Evolutionary conservation across 2,797 vertebrate species (phyloP).

Genomic region (Danio jaintianensis): DNA sequence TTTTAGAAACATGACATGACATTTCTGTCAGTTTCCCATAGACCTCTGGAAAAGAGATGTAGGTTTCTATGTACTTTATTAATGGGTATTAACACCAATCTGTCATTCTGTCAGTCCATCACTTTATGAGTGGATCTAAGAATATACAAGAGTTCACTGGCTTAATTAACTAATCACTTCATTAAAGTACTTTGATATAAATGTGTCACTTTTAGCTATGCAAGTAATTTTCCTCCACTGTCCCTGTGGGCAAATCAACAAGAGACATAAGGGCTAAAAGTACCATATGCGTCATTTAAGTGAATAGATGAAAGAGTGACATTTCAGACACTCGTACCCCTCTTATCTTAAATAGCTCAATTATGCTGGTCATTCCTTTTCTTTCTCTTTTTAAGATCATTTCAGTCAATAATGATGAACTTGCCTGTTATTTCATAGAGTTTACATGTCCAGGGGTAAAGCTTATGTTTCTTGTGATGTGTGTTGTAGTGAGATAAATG

Average conservation of each 20-base stretch:
- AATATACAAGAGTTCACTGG: conserved; percentile 50
- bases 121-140: conserved; percentile 37
- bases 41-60: not conserved
- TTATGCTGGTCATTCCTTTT: not conserved
- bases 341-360: conserved; percentile 28
- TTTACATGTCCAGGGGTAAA: not conserved
- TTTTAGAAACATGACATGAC: too few relatives aligned
- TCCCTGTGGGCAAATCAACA: conserved; percentile 42
- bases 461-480: not conserved
- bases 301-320: conserved; percentile 8
- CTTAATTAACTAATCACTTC: conserved; percentile 60
- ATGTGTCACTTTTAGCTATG: conserved; percentile 56
- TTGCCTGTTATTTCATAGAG: not conserved
- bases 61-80: conserved; percentile 41
- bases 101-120: conserved; percentile 56
- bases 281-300: conserved; percentile 20
- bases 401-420: not conserved
- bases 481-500: not conserved
- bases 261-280: conserved; percentile 29
- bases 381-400: not conserved
- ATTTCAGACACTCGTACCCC: conserved; percentile 14
- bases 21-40: too few relatives aligned
- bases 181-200: conserved; percentile 58
- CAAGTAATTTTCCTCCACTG: conserved; percentile 43
- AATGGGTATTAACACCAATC: conserved; percentile 55